A percentile compares a stretch with the other conserved stretches of the same genome.
Conservation (phyloP, 37 sponge, comb jelly and placozoan species). For the Aplysina aerophoba region DNA sequence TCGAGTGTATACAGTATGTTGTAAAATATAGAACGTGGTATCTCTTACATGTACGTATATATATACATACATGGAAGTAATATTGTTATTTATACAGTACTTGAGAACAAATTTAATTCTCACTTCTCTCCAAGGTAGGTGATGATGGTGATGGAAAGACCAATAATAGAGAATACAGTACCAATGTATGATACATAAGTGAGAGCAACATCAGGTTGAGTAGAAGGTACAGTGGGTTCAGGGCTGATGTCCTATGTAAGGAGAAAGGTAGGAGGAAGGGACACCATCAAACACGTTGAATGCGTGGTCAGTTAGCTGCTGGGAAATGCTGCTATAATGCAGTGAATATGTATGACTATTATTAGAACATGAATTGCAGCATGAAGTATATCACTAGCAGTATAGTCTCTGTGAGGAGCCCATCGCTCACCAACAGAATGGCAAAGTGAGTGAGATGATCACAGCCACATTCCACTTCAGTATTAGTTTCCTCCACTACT, state of each 20-base stretch:
- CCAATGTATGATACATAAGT: conserved; percentile 52
- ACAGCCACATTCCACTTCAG: background rate
- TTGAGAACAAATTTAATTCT: background rate
- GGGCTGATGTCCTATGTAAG: too few relatives aligned
- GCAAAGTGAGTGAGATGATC: conserved; percentile 66
- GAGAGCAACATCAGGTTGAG: conserved; percentile 25
- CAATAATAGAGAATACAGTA: conserved; percentile 39
- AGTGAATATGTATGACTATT: conserved; percentile 48
- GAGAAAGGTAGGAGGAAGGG: too few relatives aligned
- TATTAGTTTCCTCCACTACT: too few relatives aligned
- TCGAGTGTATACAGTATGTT: too few relatives aligned
- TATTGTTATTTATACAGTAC: too few relatives aligned
- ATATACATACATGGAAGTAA: too few relatives aligned
- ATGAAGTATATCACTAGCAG: background rate
- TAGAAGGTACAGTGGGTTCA: conserved; percentile 16
- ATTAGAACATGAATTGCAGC: background rate
- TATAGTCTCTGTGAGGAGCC: too few relatives aligned
- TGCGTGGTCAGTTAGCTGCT: too few relatives aligned
- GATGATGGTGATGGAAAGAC: conserved; percentile 36
- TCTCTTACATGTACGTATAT: too few relatives aligned
- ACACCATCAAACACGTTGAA: too few relatives aligned
- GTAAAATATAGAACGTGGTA: too few relatives aligned
- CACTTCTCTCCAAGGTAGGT: conserved; percentile 45
- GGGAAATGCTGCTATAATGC: too few relatives aligned
- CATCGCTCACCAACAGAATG: conserved; percentile 39